These are phyloP conservation scores for Stenichneumon culpator DNA, from an alignment of 2,888 invertebrate genomes.

Conservation along the genomic window DNA sequence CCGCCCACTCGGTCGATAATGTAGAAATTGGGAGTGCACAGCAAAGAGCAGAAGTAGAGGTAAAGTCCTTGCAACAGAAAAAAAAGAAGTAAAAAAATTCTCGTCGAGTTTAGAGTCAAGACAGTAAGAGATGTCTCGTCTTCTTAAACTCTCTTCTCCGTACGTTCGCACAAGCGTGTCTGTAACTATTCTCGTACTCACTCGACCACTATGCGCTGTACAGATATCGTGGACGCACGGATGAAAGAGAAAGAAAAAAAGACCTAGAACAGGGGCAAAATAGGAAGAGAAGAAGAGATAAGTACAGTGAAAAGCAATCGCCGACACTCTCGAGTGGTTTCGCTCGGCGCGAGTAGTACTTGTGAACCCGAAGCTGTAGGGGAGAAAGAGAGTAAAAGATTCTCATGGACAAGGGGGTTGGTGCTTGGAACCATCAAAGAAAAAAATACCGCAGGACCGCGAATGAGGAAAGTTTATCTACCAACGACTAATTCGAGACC, in stretches of 20 bases:
- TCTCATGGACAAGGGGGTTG: not conserved
- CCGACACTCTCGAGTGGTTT: constrained; percentile 63
- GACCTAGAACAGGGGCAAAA: constrained; percentile 38
- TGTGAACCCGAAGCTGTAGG: constrained; percentile 40
- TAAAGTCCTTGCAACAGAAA: not conserved
- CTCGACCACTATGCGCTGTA: not conserved
- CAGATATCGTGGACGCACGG: not conserved
- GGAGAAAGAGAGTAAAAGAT: constrained; percentile 44
- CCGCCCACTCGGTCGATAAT: constrained; percentile 47
- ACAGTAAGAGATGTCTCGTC: constrained; percentile 40
- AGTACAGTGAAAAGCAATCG: constrained; percentile 62
- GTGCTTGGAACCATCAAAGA: constrained; percentile 70
- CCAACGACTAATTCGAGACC: constrained; percentile 74
- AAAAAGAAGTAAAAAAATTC: constrained; percentile 28
- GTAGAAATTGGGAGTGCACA: not conserved
- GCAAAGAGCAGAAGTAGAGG: constrained; percentile 5
- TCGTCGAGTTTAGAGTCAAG: constrained; percentile 42
- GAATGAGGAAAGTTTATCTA: constrained; percentile 70
- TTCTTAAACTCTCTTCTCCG: constrained; percentile 10
- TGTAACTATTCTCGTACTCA: constrained; percentile 2
- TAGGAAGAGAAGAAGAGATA: constrained; percentile 59
- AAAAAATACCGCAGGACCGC: constrained; percentile 66
- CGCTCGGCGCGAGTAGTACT: constrained; percentile 51
- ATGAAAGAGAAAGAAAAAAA: not conserved
- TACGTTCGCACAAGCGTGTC: constrained; percentile 21